These are phyloP conservation scores for Artemia franciscana DNA, from an alignment of 1,140 invertebrate genomes.

Conservation along the genomic window DNA sequence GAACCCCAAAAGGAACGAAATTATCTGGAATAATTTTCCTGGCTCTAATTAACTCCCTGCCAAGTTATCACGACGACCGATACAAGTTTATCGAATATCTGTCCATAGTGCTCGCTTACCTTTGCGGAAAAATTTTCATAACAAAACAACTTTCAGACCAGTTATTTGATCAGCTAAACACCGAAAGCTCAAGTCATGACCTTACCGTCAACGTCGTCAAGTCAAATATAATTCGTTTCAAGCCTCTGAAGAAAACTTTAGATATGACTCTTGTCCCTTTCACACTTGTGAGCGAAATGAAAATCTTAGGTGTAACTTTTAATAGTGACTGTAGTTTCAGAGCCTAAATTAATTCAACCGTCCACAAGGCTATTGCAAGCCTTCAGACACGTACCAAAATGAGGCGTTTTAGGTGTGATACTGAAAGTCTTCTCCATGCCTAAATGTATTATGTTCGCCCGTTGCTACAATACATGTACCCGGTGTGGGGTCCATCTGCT, in stretches of 20 bases:
- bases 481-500: no score
- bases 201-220: not conserved
- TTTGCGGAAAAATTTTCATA: not conserved
- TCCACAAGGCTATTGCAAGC: not conserved
- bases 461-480: no score
- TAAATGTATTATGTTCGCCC: no score
- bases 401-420: not conserved
- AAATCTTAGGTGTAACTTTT: not conserved
- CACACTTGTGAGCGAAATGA: no score
- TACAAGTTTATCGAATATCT: not conserved
- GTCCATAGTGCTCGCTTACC: not conserved
- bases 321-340: not conserved
- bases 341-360: not conserved
- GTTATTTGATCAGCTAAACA: not conserved
- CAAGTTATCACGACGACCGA: not conserved
- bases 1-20: not conserved
- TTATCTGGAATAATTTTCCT: not conserved
- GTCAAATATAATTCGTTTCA: no score
- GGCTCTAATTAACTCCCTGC: not conserved
- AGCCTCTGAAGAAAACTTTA: no score
- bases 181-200: not conserved
- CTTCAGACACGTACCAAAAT: not conserved
- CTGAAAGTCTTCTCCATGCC: no score
- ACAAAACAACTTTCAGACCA: not conserved
- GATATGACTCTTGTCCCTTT: no score